Conservation (phyloP, 2,888 invertebrate species). For the Chesias legatella region DNA sequence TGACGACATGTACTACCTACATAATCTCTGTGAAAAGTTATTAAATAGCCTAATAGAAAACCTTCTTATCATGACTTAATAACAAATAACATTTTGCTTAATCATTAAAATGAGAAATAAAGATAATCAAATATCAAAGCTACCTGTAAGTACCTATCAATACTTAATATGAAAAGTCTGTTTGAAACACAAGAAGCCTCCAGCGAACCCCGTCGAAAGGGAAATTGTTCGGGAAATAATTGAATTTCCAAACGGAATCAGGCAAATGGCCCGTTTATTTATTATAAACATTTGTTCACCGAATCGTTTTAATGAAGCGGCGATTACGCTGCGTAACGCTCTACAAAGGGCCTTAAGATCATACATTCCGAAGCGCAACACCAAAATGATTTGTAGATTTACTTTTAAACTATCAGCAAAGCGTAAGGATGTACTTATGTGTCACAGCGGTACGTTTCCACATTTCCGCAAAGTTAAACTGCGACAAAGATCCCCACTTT, state of each 20-base stretch:
- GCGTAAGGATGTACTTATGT: no score
- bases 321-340: constrained; percentile 27
- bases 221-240: constrained; percentile 40
- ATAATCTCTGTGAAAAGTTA: constrained; percentile 7
- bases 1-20: constrained; percentile 16
- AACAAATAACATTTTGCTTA: no score
- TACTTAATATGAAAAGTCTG: constrained; percentile 29
- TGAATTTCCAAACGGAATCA: constrained; percentile 45
- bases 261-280: constrained; percentile 47
- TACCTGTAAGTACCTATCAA: no score
- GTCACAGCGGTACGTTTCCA: neutral
- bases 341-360: neutral
- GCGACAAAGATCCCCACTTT: no score
- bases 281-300: constrained; percentile 38
- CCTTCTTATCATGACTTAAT: no score
- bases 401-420: no score
- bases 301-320: constrained; percentile 28
- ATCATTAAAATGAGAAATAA: no score
- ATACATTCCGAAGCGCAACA: no score
- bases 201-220: constrained; percentile 25
- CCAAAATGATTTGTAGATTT: no score
- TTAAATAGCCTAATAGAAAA: no score
- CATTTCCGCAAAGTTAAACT: no score
- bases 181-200: constrained; percentile 24
- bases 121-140: no score